Conservation (phyloP, 2,888 invertebrate genomes). For the Hymenopus coronatus region DNA sequence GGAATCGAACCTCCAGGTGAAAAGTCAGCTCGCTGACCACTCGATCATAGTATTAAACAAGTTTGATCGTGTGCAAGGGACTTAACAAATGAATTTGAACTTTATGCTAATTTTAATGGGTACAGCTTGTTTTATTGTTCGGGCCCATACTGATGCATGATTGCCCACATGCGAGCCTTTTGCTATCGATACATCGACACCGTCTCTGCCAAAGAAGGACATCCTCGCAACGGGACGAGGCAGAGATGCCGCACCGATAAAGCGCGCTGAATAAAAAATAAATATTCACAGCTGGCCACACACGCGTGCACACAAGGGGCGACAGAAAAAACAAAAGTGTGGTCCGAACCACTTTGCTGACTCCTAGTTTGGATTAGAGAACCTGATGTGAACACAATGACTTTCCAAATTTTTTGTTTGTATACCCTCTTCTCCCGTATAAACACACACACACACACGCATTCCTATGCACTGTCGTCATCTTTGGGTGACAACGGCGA, state of each 20-base stretch:
- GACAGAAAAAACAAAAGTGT: neutral
- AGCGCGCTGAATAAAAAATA: no score
- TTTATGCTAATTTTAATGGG: no score
- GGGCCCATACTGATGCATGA: neutral
- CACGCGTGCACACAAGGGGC: neutral
- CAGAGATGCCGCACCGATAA: no score
- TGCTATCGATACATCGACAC: neutral
- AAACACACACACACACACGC: neutral
- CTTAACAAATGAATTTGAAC: no score
- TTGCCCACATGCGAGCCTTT: no score
- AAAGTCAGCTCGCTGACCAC: no score
- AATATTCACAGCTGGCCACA: neutral
- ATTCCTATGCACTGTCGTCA: neutral
- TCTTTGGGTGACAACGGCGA: neutral
- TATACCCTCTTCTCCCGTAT: neutral
- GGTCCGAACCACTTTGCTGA: neutral
- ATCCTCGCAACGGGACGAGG: no score
- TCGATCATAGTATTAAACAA: no score
- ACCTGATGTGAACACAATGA: neutral
- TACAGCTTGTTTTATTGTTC: no score
- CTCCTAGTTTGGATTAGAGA: neutral
- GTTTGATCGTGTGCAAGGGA: no score
- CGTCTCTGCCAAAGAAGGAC: no score
- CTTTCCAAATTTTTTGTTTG: neutral
- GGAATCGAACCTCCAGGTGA: no score